A percentile compares a stretch with the other conserved stretches of the same genome.
Conservation (phyloP, 2,888 invertebrate species). For the Andrena haemorrhoa region DNA sequence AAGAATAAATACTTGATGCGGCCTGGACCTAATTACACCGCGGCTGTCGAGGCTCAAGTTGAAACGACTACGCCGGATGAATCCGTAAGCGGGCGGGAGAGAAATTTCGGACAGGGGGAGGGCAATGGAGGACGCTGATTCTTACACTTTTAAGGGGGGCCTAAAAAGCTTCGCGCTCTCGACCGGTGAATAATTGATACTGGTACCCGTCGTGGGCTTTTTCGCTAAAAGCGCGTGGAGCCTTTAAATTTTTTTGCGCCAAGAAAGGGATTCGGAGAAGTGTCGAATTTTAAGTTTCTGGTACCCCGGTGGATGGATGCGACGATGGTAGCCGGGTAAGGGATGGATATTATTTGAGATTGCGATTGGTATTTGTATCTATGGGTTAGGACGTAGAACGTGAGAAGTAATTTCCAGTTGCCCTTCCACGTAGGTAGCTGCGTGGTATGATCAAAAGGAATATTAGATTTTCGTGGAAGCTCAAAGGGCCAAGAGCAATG, state of each 20-base stretch:
- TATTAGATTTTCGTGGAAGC: slow-evolving; percentile 67
- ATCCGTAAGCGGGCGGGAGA: slow-evolving; percentile 46
- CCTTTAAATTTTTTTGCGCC: slow-evolving; percentile 17
- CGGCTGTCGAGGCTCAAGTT: slow-evolving; percentile 48
- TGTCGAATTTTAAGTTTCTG: not conserved
- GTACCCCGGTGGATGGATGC: too few species aligned
- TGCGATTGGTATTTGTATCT: slow-evolving; percentile 1
- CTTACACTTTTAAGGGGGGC: slow-evolving; percentile 40
- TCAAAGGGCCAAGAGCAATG: slow-evolving; percentile 72
- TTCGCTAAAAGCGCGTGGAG: slow-evolving; percentile 44
- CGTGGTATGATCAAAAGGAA: slow-evolving; percentile 70
- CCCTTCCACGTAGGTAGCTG: slow-evolving; percentile 45
- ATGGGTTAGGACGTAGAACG: slow-evolving; percentile 2
- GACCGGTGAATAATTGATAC: slow-evolving; percentile 77
- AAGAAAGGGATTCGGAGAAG: not conserved
- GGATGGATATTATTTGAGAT: not conserved
- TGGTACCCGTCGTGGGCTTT: slow-evolving; percentile 60
- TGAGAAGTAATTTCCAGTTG: slow-evolving; percentile 62
- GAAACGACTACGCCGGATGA: slow-evolving; percentile 57
- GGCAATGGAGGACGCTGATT: slow-evolving; percentile 40
- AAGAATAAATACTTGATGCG: slow-evolving; percentile 81
- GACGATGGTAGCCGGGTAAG: too few species aligned
- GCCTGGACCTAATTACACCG: slow-evolving; percentile 77
- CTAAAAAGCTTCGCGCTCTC: slow-evolving; percentile 72
- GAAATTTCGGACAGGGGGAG: slow-evolving; percentile 31